Evolutionary conservation across 2,797 vertebrate species (phyloP), one percentile per base, ranked within the genome.

Genomic region (Acipenser oxyrinchus): DNA sequence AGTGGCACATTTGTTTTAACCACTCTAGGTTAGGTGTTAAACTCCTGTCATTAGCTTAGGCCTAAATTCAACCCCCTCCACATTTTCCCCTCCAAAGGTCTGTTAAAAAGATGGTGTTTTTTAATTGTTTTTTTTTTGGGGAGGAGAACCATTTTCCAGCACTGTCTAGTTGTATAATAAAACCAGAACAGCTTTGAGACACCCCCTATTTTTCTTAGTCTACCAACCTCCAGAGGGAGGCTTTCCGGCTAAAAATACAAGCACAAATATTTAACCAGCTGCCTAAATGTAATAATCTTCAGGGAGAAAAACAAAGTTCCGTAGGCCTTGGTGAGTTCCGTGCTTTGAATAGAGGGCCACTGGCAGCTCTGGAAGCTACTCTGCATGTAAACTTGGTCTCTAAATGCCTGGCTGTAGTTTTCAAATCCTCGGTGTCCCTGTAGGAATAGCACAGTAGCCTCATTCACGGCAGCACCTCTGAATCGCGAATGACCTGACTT

Each of bases 361-460:
- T 51, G 71, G 68, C 72, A 71, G 72, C 58, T 52, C 69, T 74
- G 69, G 72, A 72, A 49, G 73, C 78, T 72, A 62, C 55, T 78
- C 78, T 78, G 74, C 73, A 79, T 68, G 75, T 71, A 76, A 68
- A 77, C 18, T 65, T 51, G 71, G 70, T 65, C 71, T 77, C 71
- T 81, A 64, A 57, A 71, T 66, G 68, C 72, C 70, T 67, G 68
- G 68, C 53, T 69, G 4, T 12, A 15, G 71, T 70, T 66, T 48
- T 53, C 51, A 63, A 62, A 64, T 68, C 63, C 67, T 57, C 68
- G 69, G 66, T 71, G 71, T 66, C 68, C 62, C 50, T 51, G 62
- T 62, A 65, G 76, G 75, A 81, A 82, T 76, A 66, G 76, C 71
- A 55, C 52, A 55, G 52, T 10, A n/a, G 71, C 74, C 70, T 76